Percentiles rank a stretch among this genome's conserved stretches.
These are phyloP conservation scores for Esox niger DNA, from an alignment of 2,113 vertebrate genomes.

Conservation along the genomic window DNA sequence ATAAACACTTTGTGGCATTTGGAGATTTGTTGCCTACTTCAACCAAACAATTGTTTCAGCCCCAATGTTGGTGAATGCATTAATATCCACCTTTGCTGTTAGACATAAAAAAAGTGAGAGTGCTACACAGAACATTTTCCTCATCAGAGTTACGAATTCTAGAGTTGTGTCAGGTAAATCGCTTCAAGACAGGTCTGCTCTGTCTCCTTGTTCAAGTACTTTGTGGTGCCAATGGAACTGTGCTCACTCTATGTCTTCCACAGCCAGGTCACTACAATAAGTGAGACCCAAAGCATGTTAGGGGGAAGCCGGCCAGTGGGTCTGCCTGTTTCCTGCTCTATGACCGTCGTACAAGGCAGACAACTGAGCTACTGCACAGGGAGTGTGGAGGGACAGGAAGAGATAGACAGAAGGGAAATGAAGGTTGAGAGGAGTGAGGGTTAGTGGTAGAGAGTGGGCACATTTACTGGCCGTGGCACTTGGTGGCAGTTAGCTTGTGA, in stretches of 20 bases:
- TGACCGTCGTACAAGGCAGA: not conserved
- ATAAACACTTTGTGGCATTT: no score
- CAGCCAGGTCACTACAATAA: constrained; percentile 2
- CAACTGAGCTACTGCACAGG: not conserved
- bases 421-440: no score
- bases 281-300: not conserved
- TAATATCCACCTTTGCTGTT: no score
- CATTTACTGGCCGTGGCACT: constrained; percentile 21
- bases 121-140: constrained; percentile 22
- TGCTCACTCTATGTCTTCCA: constrained; percentile 3
- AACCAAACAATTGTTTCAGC: no score
- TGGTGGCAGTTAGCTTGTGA: constrained; percentile 23
- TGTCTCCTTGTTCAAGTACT: constrained; percentile 4
- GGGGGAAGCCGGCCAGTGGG: not conserved
- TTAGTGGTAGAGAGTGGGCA: not conserved
- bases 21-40: no score
- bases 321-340: not conserved
- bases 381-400: no score
- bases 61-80: no score
- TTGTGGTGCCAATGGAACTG: not conserved
- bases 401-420: no score
- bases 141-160: constrained; percentile 24
- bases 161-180: constrained; percentile 6
- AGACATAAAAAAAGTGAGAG: not conserved
- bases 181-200: constrained; percentile 9